A percentile compares a stretch with the other conserved stretches of the same genome.
Conservation (phyloP, 2,113 vertebrate genomes). For the Poicephalus gulielmi region DNA sequence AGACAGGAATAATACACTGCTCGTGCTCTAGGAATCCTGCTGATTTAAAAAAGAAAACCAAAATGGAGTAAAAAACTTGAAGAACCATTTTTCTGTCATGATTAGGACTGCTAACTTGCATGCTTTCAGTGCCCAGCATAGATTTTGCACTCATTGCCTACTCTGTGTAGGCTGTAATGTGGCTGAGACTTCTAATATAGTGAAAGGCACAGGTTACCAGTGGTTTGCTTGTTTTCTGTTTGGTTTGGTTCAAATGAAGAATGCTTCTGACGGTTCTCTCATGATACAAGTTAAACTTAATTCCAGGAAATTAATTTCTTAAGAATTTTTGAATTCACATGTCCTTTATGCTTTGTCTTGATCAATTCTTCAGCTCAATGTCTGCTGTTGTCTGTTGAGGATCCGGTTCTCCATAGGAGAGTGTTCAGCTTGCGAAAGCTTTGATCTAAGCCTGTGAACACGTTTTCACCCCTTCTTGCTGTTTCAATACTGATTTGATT, state of each 20-base stretch:
- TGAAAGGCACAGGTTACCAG: background rate
- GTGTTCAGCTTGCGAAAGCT: background rate
- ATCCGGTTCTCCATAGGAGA: background rate
- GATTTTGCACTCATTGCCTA: background rate
- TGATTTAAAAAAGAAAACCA: background rate
- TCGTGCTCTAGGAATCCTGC: background rate
- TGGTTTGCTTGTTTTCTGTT: background rate
- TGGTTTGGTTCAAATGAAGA: background rate
- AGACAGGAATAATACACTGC: background rate
- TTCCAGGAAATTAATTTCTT: background rate
- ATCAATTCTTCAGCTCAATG: background rate
- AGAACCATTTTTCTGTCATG: background rate
- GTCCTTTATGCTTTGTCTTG: background rate
- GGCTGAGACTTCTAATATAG: background rate
- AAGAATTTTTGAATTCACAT: background rate
- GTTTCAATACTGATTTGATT: background rate
- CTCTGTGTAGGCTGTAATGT: background rate
- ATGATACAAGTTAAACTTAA: background rate
- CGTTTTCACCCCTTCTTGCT: background rate
- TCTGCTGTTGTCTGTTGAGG: background rate
- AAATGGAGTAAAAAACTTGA: background rate
- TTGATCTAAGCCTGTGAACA: background rate
- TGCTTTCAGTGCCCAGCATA: background rate
- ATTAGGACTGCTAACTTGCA: background rate
- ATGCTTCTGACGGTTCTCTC: background rate